Conservation (phyloP, 2,797 vertebrate species). For the Notoglanidium macrostoma region DNA sequence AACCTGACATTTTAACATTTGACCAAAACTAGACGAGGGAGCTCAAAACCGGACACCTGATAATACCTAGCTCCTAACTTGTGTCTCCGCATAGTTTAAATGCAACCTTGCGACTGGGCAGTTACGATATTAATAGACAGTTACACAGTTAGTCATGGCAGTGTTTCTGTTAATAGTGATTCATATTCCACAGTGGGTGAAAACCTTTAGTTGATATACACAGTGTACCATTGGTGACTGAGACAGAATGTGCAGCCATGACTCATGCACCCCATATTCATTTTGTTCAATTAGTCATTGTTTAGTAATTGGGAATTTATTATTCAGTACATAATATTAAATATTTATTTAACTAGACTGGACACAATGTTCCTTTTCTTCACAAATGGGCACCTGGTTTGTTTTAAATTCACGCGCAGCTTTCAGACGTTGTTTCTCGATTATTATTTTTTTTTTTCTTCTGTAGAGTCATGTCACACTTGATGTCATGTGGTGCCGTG, state of each 20-base stretch:
- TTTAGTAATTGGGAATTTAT: conserved; percentile 17
- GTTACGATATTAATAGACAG: neutral
- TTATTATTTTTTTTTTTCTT: neutral
- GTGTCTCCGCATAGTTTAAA: neutral
- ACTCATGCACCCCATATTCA: conserved; percentile 6
- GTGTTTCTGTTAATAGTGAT: conserved; percentile 11
- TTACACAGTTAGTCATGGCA: neutral
- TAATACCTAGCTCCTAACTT: neutral
- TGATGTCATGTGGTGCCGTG: neutral
- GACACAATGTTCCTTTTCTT: conserved; percentile 12
- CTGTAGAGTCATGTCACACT: neutral
- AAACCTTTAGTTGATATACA: neutral
- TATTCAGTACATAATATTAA: conserved; percentile 1
- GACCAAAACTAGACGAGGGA: neutral
- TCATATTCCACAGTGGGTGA: conserved; percentile 3
- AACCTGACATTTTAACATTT: neutral
- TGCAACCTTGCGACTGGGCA: neutral
- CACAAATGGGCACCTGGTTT: neutral
- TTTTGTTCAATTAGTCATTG: conserved; percentile 18
- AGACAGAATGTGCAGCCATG: conserved; percentile 18
- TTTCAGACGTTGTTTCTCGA: neutral
- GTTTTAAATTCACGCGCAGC: neutral
- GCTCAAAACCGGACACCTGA: neutral
- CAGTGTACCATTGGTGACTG: neutral
- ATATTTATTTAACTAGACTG: conserved; percentile 6